phyloP scores from a whole-genome alignment of 53 echinoderm and acorn worm species.

The Temnopleurus reevesii region DNA sequence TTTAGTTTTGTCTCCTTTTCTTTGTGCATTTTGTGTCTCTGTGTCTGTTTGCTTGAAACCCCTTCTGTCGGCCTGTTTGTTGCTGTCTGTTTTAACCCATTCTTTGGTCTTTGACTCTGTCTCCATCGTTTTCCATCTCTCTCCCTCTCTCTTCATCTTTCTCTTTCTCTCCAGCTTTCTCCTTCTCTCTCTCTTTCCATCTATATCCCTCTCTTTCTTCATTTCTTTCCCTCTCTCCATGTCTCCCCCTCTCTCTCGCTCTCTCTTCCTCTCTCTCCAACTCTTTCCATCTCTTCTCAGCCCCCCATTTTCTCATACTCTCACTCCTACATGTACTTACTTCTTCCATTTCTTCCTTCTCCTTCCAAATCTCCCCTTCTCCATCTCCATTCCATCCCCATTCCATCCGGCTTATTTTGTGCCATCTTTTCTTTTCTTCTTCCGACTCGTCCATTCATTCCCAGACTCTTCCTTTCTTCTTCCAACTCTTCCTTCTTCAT shows the following conservation, averaged over 20 bases:
- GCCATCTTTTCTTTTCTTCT: background rate
- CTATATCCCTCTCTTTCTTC: background rate
- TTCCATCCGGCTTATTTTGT: no score
- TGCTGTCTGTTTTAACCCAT: background rate
- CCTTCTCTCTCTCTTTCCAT: background rate
- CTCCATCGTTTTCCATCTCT: background rate
- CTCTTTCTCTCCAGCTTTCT: background rate
- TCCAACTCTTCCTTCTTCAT: background rate
- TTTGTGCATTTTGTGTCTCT: background rate
- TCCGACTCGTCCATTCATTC: background rate
- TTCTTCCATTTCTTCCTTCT: background rate
- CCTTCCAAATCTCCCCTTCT: background rate
- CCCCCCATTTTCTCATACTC: background rate
- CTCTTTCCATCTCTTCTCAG: background rate
- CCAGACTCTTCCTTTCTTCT: background rate
- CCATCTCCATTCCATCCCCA: no score
- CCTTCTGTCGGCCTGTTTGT: background rate
- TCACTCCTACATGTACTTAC: background rate
- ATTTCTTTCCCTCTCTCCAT: background rate
- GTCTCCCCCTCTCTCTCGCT: background rate
- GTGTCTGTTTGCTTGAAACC: background rate
- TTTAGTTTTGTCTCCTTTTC: background rate
- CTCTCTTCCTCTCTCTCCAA: background rate
- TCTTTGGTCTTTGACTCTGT: background rate
- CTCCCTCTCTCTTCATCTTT: background rate